These are phyloP conservation scores for Numenius arquata DNA, from an alignment of 2,113 vertebrate genomes.

Conservation along the genomic window DNA sequence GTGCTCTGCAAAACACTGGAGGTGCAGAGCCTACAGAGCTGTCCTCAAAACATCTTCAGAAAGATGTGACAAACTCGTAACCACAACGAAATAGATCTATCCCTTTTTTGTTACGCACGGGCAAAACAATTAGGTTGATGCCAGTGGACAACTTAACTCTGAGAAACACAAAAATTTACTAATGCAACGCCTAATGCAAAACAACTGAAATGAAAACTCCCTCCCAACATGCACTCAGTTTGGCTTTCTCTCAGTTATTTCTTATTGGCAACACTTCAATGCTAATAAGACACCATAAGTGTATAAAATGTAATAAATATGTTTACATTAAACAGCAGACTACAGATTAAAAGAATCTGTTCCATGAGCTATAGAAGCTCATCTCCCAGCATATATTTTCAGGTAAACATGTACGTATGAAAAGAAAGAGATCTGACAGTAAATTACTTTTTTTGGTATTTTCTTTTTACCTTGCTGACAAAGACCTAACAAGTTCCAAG, in stretches of 20 bases:
- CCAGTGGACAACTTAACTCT: not conserved
- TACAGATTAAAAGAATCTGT: constrained; percentile 39
- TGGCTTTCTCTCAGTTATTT: constrained; percentile 40
- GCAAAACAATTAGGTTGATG: not conserved
- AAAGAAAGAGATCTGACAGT: not conserved
- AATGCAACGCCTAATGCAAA: not conserved
- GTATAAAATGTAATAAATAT: constrained; percentile 55
- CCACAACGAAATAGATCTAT: fast-evolving
- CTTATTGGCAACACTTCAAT: constrained; percentile 50
- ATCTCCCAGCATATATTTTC: constrained; percentile 7
- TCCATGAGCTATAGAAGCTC: not conserved
- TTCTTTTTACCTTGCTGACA: not conserved
- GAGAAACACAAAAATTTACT: not conserved
- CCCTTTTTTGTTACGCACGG: fast-evolving
- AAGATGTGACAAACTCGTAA: not conserved
- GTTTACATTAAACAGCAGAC: constrained; percentile 62
- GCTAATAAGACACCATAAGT: constrained; percentile 57
- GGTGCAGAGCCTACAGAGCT: not conserved
- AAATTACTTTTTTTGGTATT: not conserved
- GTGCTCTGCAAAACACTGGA: not conserved
- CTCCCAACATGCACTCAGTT: not conserved
- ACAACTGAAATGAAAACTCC: not conserved
- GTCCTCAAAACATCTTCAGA: not conserved
- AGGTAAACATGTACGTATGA: not conserved
- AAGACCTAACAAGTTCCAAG: not conserved